These are phyloP conservation scores for Hyla sarda DNA, from an alignment of 2,113 vertebrate genomes.

Conservation along the genomic window DNA sequence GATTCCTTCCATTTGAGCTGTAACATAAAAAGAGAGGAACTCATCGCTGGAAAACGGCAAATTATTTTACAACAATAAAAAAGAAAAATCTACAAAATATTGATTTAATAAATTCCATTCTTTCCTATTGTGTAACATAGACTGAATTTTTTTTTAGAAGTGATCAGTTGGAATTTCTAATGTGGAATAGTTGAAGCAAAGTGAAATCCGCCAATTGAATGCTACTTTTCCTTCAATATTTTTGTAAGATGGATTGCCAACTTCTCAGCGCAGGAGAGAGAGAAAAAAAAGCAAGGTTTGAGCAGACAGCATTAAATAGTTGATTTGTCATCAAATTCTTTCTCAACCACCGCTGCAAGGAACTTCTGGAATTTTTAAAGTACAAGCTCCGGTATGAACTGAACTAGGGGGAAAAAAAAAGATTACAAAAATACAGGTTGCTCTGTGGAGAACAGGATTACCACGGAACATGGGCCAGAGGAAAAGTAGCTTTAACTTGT, in stretches of 20 bases:
- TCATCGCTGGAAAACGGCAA: slow-evolving; percentile 13
- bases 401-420: not conserved
- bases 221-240: slow-evolving; percentile 58
- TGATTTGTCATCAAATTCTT: slow-evolving; percentile 61
- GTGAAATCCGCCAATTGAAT: slow-evolving; percentile 42
- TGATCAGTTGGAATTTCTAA: slow-evolving; percentile 53
- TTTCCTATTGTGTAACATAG: slow-evolving; percentile 51
- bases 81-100: slow-evolving; percentile 47
- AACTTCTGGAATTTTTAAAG: slow-evolving; percentile 49
- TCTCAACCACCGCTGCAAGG: slow-evolving; percentile 59
- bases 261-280: slow-evolving; percentile 58
- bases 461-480: not conserved
- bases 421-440: not conserved
- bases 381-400: slow-evolving; percentile 2
- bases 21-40: slow-evolving; percentile 42
- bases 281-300: slow-evolving; percentile 58
- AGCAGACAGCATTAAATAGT: slow-evolving; percentile 53
- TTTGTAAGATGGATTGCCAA: slow-evolving; percentile 62
- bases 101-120: slow-evolving; percentile 56
- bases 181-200: slow-evolving; percentile 54
- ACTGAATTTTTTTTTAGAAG: slow-evolving; percentile 25
- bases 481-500: slow-evolving; percentile 4
- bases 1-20: slow-evolving; percentile 48
- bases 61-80: slow-evolving; percentile 45
- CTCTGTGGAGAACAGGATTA: not conserved